phyloP scores from a whole-genome alignment of 1,140 invertebrate genomes.

The Arion vulgaris region DNA sequence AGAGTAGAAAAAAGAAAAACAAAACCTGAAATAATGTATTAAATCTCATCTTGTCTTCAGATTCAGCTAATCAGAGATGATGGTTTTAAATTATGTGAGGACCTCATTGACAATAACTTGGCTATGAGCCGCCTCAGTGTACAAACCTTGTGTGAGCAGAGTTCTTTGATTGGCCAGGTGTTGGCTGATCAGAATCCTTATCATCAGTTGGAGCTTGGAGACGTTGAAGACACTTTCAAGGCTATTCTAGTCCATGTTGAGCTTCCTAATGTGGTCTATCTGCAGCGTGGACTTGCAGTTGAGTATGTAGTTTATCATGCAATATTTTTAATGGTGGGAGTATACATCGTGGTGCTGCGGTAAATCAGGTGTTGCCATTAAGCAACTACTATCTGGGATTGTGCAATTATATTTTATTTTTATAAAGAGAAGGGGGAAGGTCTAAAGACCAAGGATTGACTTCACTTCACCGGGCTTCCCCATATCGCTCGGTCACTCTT shows the following conservation, averaged over 20 bases:
- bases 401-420: no score
- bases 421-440: no score
- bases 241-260: slow-evolving; percentile 20
- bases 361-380: no score
- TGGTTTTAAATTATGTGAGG: neutral
- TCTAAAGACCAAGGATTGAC: no score
- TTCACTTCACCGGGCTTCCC: no score
- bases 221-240: neutral
- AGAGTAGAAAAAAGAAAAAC: no score
- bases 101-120: neutral
- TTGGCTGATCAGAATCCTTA: neutral
- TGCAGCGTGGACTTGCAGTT: neutral
- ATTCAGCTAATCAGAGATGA: slow-evolving; percentile 11
- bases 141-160: neutral
- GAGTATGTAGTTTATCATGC: neutral
- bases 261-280: slow-evolving; percentile 32
- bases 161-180: slow-evolving; percentile 13
- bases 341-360: no score
- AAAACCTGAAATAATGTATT: no score
- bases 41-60: neutral
- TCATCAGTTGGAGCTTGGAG: slow-evolving; percentile 11
- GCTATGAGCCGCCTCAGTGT: neutral
- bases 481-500: no score
- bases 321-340: neutral
- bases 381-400: no score